Percentiles rank a stretch among this genome's conserved stretches.
Conservation (phyloP, 2,888 invertebrate genomes). For the Oxytorus armatus region DNA sequence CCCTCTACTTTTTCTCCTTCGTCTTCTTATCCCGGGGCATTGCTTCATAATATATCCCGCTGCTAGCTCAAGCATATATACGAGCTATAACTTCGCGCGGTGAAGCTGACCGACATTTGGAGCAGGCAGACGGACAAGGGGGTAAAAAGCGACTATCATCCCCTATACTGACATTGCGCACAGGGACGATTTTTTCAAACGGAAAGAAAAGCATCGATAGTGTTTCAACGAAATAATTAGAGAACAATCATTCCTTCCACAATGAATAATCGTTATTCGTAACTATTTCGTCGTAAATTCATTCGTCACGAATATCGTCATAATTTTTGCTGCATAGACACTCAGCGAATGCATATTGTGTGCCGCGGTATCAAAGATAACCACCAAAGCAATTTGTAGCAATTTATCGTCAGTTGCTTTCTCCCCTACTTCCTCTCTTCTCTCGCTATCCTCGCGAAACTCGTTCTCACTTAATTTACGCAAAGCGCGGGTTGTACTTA, state of each 20-base stretch:
- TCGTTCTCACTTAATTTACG: constrained; percentile 52
- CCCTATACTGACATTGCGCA: neutral
- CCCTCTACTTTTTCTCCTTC: constrained; percentile 49
- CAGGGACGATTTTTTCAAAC: neutral
- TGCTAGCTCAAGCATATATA: constrained; percentile 23
- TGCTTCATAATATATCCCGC: constrained; percentile 46
- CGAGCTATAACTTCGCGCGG: neutral
- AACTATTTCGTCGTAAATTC: neutral
- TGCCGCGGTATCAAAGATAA: constrained; percentile 39
- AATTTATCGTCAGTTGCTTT: constrained; percentile 45
- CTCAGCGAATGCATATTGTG: constrained; percentile 36
- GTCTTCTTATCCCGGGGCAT: constrained; percentile 37
- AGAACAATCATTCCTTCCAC: neutral
- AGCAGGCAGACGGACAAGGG: neutral
- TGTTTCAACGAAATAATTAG: neutral
- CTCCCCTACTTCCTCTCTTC: constrained; percentile 5
- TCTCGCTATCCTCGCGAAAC: constrained; percentile 33
- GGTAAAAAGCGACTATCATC: neutral
- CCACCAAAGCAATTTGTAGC: constrained; percentile 48
- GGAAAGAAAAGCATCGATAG: neutral
- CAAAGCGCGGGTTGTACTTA: constrained; percentile 43
- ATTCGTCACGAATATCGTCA: no score
- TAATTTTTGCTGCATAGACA: constrained; percentile 12
- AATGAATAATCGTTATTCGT: no score
- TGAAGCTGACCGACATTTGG: constrained; percentile 48